Base-by-base conservation (phyloP, 2,888 invertebrate genomes). In the Tetragonisca angustula region DNA sequence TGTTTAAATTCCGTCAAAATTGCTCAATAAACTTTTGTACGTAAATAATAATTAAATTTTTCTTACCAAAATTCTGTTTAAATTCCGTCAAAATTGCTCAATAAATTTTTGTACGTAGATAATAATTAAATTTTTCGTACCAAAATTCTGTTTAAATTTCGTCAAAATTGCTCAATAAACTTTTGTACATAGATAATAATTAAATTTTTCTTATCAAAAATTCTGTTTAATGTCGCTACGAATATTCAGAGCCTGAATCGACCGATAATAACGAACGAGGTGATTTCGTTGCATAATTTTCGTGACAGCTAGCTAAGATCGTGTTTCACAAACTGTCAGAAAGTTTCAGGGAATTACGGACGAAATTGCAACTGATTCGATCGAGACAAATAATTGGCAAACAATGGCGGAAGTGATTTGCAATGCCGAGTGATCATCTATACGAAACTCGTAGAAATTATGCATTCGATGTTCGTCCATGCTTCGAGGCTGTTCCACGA, bases 381-480 rank as follows among this genome's bases (percentile, higher is more conserved):
- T 36, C 9, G 68, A 54, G 62, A 32, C 32, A 32, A 32, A 32
- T 32, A 32, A 32, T 32, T 62, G 54, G 62, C 36, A 68, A 50
- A 62, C 68, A 73, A 36, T 69, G 24, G 36, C 17, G 24, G 24
- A 15, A 11, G 19, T 17, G 61, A 50, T 52, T 52, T 32, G 15
- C 50, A 67, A 69, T n/a, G 43, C 64, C 56, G 76, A 49, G 56
- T 19, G 54, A 72, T 81, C 72, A 79, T 72, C 54, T 71, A 49
- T 24, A 62, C 24, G 79, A 72, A 73, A 62, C 68, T 78, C 32
- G 62, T 52, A 72, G 61, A 67, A 27, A 69, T 79, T 82, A 82
- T 73, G 74, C 69, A 74, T 70, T 79, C 79, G 59, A 54, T 56
- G 81, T 64, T 79, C 81, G 64, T 74, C 64, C 73, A 80, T 61